These are phyloP conservation scores for Chaenocephalus aceratus DNA, from an alignment of 2,113 vertebrate species.

Conservation along the genomic window DNA sequence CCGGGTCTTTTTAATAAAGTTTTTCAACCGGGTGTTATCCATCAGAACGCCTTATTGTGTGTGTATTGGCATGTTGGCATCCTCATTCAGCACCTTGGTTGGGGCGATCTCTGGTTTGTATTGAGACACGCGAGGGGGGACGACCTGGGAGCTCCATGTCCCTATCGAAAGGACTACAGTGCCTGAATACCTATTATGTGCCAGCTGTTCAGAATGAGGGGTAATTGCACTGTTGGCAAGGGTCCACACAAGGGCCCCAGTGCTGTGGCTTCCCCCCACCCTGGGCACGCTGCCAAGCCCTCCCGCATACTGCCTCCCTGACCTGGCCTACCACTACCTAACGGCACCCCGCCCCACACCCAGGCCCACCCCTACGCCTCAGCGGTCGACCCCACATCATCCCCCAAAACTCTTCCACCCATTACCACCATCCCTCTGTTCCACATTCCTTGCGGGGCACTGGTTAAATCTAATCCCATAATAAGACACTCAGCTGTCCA, in stretches of 20 bases:
- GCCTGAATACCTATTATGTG: constrained; percentile 80
- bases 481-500: constrained; percentile 88
- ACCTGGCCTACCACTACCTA: constrained; percentile 68
- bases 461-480: constrained; percentile 88
- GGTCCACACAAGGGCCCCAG: constrained; percentile 74
- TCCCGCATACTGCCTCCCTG: constrained; percentile 73
- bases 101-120: constrained; percentile 46
- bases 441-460: constrained; percentile 79
- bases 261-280: constrained; percentile 56
- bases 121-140: constrained; percentile 74
- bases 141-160: constrained; percentile 79
- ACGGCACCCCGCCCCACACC: constrained; percentile 50
- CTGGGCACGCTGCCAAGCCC: constrained; percentile 74
- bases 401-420: constrained; percentile 72
- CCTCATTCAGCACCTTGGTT: constrained; percentile 19
- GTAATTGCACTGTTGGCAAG: constrained; percentile 82
- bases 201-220: constrained; percentile 85
- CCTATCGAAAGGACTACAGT: constrained; percentile 71
- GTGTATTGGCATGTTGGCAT: constrained; percentile 1
- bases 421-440: constrained; percentile 73
- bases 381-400: constrained; percentile 61
- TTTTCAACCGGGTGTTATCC: constrained; percentile 14
- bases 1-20: not conserved
- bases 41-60: not conserved
- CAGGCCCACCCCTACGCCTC: constrained; percentile 60